Evolutionary conservation across 2,113 vertebrate genomes (phyloP).

Genomic region (Oncorhynchus kisutch): DNA sequence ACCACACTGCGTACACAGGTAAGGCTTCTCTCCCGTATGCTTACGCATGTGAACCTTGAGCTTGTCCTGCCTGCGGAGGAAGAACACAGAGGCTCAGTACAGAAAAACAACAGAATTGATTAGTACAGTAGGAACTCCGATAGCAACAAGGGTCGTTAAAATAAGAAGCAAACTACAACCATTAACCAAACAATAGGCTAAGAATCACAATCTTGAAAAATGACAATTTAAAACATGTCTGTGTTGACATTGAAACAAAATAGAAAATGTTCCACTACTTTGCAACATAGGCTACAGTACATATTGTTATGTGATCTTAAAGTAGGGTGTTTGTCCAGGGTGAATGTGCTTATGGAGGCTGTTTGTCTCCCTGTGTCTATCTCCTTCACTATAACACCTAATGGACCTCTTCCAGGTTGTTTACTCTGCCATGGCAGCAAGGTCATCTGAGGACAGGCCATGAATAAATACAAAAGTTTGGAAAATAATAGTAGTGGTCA

Average conservation of each 20-base stretch:
- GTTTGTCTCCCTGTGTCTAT: not conserved
- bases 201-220: too few species aligned
- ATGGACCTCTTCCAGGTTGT: constrained; percentile 39
- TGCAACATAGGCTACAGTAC: too few species aligned
- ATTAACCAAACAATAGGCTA: too few species aligned
- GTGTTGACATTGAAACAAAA: too few species aligned
- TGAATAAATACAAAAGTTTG: constrained; percentile 58
- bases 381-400: not conserved
- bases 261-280: too few species aligned
- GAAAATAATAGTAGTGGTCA: constrained; percentile 53
- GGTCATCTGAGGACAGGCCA: constrained; percentile 48
- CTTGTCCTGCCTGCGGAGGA: constrained; percentile 91
- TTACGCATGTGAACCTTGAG: constrained; percentile 99
- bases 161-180: too few species aligned
- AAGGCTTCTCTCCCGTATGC: constrained; percentile 98
- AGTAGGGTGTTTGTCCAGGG: too few species aligned
- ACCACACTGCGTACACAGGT: constrained; percentile 94
- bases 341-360: not conserved
- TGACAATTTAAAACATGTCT: too few species aligned
- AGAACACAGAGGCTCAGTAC: constrained; percentile 24
- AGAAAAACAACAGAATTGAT: not conserved
- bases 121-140: too few species aligned
- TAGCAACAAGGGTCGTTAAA: too few species aligned
- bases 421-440: constrained; percentile 2
- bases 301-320: too few species aligned